phyloP scores from a whole-genome alignment of 2,888 invertebrate species.

The Athalia cordata region DNA sequence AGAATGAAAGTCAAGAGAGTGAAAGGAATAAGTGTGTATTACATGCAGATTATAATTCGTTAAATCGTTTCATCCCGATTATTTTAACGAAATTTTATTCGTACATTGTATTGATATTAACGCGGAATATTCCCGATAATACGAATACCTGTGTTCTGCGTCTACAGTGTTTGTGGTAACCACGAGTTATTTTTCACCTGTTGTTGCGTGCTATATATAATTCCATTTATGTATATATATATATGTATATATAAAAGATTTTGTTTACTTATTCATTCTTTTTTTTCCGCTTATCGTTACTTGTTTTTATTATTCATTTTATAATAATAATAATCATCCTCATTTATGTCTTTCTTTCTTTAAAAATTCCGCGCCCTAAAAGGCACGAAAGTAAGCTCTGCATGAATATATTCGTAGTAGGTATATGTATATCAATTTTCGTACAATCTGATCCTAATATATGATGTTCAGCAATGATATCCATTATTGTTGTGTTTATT shows the following conservation, averaged over 20 bases:
- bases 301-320: slow-evolving; percentile 29
- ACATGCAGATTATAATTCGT: not conserved
- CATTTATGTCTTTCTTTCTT: not conserved
- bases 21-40: not conserved
- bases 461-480: too few relatives aligned
- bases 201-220: too few relatives aligned
- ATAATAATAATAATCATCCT: slow-evolving; percentile 36
- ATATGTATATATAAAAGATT: slow-evolving; percentile 2
- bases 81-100: slow-evolving; percentile 2
- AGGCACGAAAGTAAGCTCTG: slow-evolving; percentile 11
- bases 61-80: slow-evolving; percentile 32
- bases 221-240: not conserved
- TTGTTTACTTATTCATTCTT: slow-evolving; percentile 45
- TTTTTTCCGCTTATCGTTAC: slow-evolving; percentile 24
- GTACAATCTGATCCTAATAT: too few relatives aligned
- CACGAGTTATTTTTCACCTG: not conserved
- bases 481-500: too few relatives aligned
- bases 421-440: slow-evolving; percentile 6
- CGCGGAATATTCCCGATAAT: not conserved
- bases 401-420: not conserved
- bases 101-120: slow-evolving; percentile 9
- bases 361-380: slow-evolving; percentile 11
- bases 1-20: not conserved
- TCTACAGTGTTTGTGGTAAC: slow-evolving; percentile 5
- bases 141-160: not conserved